These are phyloP conservation scores for Troilus luridus DNA, from an alignment of 2,888 invertebrate genomes.

Conservation along the genomic window DNA sequence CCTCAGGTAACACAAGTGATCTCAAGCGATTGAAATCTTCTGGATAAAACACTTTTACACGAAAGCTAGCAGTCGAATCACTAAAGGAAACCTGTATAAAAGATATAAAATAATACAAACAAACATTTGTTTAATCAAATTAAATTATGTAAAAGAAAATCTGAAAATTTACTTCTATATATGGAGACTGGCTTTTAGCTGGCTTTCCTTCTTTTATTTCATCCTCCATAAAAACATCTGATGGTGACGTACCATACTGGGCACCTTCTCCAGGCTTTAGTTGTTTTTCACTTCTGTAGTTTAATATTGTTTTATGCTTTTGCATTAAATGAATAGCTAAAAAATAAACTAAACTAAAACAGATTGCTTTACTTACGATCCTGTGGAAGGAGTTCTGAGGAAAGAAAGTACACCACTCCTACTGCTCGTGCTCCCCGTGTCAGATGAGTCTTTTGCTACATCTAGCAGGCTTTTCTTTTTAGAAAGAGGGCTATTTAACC, in stretches of 20 bases:
- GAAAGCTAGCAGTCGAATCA: slow-evolving; percentile 83
- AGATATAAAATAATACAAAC: background rate
- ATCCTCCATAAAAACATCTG: slow-evolving; percentile 55
- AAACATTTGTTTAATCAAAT: background rate
- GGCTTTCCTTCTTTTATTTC: slow-evolving; percentile 54
- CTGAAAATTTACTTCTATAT: slow-evolving; percentile 50
- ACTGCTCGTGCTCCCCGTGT: background rate
- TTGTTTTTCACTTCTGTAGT: slow-evolving; percentile 41
- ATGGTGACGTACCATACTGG: slow-evolving; percentile 39
- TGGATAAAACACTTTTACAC: slow-evolving; percentile 92
- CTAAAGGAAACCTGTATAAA: slow-evolving; percentile 70
- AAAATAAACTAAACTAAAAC: background rate
- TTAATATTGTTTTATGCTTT: background rate
- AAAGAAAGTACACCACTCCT: slow-evolving; percentile 61
- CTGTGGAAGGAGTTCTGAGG: slow-evolving; percentile 59
- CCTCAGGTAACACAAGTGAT: slow-evolving; percentile 73
- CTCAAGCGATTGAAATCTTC: slow-evolving; percentile 90
- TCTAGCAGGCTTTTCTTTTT: slow-evolving; percentile 54
- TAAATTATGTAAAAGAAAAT: background rate
- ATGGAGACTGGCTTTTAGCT: slow-evolving; percentile 6
- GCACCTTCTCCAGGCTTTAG: background rate
- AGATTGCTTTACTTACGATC: slow-evolving; percentile 56
- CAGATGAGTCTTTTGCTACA: slow-evolving; percentile 47
- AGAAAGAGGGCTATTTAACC: slow-evolving; percentile 34
- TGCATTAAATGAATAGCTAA: background rate